These are phyloP conservation scores for Limonius californicus DNA, from an alignment of 1,140 invertebrate genomes.

Conservation along the genomic window DNA sequence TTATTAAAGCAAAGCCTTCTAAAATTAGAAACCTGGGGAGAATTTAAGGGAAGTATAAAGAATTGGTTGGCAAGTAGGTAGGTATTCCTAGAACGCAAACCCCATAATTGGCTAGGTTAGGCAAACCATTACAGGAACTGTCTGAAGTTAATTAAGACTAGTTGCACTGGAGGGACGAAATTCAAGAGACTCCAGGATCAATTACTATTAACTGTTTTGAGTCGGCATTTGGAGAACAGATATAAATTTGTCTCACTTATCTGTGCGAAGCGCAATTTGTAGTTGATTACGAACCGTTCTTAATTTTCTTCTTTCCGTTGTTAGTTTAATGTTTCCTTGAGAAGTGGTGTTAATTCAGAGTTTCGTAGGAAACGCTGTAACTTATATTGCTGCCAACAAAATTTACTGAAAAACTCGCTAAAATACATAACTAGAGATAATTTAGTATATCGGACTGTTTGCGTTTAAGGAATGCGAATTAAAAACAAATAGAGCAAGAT, in stretches of 20 bases:
- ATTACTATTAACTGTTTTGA: constrained; percentile 3
- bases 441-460: too few relatives aligned
- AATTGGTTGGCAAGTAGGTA: too few relatives aligned
- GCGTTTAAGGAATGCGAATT: too few relatives aligned
- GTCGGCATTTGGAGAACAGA: constrained; percentile 4
- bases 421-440: too few relatives aligned
- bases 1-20: too few relatives aligned
- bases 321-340: constrained; percentile 1
- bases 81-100: too few relatives aligned
- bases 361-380: too few relatives aligned
- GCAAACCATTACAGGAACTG: not conserved
- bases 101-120: not conserved
- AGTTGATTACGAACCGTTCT: constrained; percentile 2
- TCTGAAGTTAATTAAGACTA: constrained; percentile 2
- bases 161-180: not conserved
- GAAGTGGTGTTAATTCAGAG: not conserved
- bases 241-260: constrained; percentile 9
- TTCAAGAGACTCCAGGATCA: not conserved
- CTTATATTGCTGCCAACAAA: too few relatives aligned
- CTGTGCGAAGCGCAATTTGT: constrained; percentile 3
- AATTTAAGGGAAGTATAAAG: too few relatives aligned
- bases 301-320: constrained; percentile 4
- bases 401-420: too few relatives aligned
- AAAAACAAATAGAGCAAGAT: too few relatives aligned
- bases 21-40: too few relatives aligned